Base-by-base conservation (phyloP, 2,888 invertebrate species). In the Mesorhabditis belari region DNA sequence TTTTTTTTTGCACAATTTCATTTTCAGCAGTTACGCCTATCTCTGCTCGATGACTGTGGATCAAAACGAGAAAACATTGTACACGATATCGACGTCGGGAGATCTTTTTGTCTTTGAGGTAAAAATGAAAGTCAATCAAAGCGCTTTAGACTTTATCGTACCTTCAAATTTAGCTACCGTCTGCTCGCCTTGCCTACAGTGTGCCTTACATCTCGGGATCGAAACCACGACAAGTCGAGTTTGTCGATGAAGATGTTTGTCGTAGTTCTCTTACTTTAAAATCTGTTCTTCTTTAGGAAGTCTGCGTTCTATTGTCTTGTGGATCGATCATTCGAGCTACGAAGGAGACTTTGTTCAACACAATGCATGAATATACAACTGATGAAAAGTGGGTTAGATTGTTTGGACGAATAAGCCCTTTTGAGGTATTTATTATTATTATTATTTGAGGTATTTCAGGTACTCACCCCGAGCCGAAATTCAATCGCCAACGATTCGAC, bases 301-400 rank as follows among this genome's bases (percentile, higher is more conserved):
- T 73, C 3, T 65, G 62, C 4, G 59, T 73, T 12, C 57, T 70
- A 27, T 71, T 68, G 51, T 63, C 70, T 28, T 64, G 59, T 29
- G 73, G 73, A 9, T 61, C 57, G 5, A 35, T 71, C 2, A 53
- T 73, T 17, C 58, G 70, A 54, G 58, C 64, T 25, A 44, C 57
- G 0, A 19, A 63, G 0, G 67, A 65, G 62, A 70, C 49, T 50
- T 71, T 6, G 57, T 62, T 26, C 67, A 71, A 49, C 57, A 60
- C n/a, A 52, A 60, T 64, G 62, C 60, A 54, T 24, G 60, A 64
- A n/a, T 57, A 60, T 55, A 66, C 60, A 35, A 54, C 52, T n/a
- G 56, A 50, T 44, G 29, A 29, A 1, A n/a, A 61, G 59, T 9
- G 63, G 62, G 25, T 26, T 57, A 26, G 2, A 57, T 9, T n/a